Base-by-base conservation (phyloP, 2,888 invertebrate genomes). In the Agonopterix alstromeriana region DNA sequence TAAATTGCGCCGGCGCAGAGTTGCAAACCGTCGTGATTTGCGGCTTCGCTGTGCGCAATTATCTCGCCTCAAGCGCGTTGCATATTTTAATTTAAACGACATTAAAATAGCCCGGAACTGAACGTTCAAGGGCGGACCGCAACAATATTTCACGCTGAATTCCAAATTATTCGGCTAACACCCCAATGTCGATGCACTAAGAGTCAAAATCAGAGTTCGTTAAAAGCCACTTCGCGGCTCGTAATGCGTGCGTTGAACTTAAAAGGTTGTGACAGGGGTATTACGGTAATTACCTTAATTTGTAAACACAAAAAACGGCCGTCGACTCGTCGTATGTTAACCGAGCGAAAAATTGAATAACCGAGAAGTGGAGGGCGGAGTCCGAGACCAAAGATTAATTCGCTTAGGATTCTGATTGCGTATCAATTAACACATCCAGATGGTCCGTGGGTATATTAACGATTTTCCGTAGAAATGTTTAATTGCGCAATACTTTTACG, bases 261-360 rank as follows among this genome's bases (percentile, higher is more conserved):
- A 84, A 82, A 84, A 83, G 82, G 82, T 80, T 82, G 81, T 82
- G 84, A 82, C 82, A 80, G 79, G 69, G 71, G 72, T 81, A 82
- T 83, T 82, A 82, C 77, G 70, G 80, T 80, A 82, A 83, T 84
- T 82, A 79, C 78, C 75, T 84, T 82, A 85, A 85, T 84, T 82
- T 82, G 83, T 83, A 79, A 84, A 80, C 77, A 83, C 71, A 82
- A 84, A 82, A 84, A 83, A 79, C 65, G 69, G 57, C 70, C 72
- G 75, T 74, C 74, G 68, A 56, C 61, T 64, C 60, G 58, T 60
- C 67, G 69, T 73, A 66, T 62, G 67, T 73, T 73, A 67, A 76
- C 61, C 52, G 65, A 69, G 67, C 64, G 70, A 68, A 72, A 76
- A 73, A 73, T 79, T 72, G 68, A 76, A 76, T 72, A 68, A 71